A percentile compares a stretch with the other conserved stretches of the same genome.
Evolutionary conservation across 92 coral and sea anemone genomes (phyloP).

Genomic region (Heliopora coerulea): DNA sequence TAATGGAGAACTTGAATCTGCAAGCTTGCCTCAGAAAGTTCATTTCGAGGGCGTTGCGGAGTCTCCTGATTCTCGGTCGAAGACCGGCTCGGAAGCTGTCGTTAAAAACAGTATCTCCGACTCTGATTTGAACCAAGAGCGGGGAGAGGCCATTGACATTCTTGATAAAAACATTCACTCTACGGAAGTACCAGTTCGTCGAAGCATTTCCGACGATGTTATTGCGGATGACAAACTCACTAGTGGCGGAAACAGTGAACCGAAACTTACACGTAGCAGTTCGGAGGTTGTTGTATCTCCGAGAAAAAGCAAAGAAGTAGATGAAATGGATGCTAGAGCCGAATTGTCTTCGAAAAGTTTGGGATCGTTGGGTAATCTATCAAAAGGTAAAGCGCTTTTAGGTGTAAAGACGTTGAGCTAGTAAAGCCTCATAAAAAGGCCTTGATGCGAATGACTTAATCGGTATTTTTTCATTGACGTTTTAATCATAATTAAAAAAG

Average conservation of each 20-base stretch:
- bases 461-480: too few species aligned
- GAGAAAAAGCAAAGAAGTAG: neutral
- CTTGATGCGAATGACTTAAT: too few species aligned
- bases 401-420: too few species aligned
- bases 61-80: constrained; percentile 1
- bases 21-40: too few species aligned
- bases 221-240: neutral
- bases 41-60: neutral
- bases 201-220: constrained; percentile 19
- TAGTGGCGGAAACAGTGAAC: neutral
- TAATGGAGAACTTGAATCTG: neutral
- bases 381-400: neutral
- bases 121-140: neutral
- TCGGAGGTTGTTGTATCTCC: constrained; percentile 30
- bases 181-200: neutral
- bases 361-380: neutral
- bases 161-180: neutral
- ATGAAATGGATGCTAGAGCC: neutral
- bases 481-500: too few species aligned
- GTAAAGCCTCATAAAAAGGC: too few species aligned
- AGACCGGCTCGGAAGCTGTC: neutral
- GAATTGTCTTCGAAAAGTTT: constrained; percentile 17
- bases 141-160: neutral
- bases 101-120: neutral
- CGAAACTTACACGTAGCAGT: neutral